A percentile compares a stretch with the other conserved stretches of the same genome.
phyloP scores from a whole-genome alignment of 2,888 invertebrate species.

The Koerneria pararmatus region DNA sequence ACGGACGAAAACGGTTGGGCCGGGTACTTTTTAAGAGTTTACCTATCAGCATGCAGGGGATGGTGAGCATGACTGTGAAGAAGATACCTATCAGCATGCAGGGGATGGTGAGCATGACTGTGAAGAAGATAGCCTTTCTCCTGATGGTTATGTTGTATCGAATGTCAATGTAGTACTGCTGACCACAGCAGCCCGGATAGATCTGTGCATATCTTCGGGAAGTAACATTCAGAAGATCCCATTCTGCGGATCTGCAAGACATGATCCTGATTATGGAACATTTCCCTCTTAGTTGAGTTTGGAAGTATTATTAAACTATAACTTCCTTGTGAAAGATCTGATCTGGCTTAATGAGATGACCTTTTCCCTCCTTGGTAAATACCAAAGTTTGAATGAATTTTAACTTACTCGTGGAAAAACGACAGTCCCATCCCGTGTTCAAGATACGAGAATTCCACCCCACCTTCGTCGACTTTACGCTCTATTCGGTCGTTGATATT shows the following conservation, averaged over 20 bases:
- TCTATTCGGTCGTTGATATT: constrained; percentile 30
- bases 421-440: constrained; percentile 40
- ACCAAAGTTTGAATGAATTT: background rate
- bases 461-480: constrained; percentile 27
- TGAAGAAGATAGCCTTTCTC: constrained; percentile 47
- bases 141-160: constrained; percentile 26
- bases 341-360: background rate
- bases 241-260: constrained; percentile 42
- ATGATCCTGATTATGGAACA: background rate
- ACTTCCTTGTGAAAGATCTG: too few relatives aligned
- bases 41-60: constrained; percentile 55
- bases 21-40: too few relatives aligned
- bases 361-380: background rate
- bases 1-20: too few relatives aligned
- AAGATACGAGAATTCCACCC: constrained; percentile 37
- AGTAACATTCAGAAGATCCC: constrained; percentile 46
- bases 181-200: constrained; percentile 47
- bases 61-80: constrained; percentile 45
- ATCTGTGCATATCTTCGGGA: constrained; percentile 43
- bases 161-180: constrained; percentile 45
- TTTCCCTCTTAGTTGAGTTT: background rate
- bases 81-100: constrained; percentile 54
- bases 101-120: constrained; percentile 48
- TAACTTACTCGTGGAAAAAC: constrained; percentile 41
- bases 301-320: too few relatives aligned